Base-by-base conservation (phyloP, 2,888 invertebrate genomes). In the Apamea crenata region DNA sequence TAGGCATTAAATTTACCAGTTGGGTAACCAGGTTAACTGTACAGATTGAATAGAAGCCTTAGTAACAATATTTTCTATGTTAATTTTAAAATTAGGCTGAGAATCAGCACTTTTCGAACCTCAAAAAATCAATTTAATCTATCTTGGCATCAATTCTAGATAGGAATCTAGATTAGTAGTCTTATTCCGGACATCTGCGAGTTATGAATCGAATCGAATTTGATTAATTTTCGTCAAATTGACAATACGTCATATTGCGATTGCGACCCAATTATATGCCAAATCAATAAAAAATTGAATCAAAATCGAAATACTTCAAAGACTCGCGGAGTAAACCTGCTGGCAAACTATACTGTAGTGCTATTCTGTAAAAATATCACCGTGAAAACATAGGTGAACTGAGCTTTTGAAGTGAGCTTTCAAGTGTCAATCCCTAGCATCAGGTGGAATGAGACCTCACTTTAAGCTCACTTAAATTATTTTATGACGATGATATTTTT, bases 41-140 rank as follows among this genome's bases (percentile, higher is more conserved):
- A 29, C 3, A 7, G 10, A 40, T 50, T 14, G 18, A 77, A 59
- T 56, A 77, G 16, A 12, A 67, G 25, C 8, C 12, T 76, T 56
- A 29, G 40, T 53, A 77, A 77, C 18, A 66, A 44, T 21, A 47
- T 77, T 47, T 61, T 72, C 14, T 47, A 72, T 47, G n/a, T 61
- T 36, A 36, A 36, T 36, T 3, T 36, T 36, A 5, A 36, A 36
- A 36, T 36, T 36, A 36, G 36, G 36, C 5, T 36, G 36, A 36
- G 36, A 36, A 36, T 36, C 5, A 36, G 5, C 5, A 36, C 36
- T 36, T 36, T 36, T 36, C 36, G 5, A 36, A 36, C 5, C 36
- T 5, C 36, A 36, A 36, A 36, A 36, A 36, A 36, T 36, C 36
- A 36, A 36, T 36, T 36, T n/a, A 21, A 32, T 53, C 25, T 47